Evolutionary conservation across 2,888 invertebrate genomes (phyloP).

Genomic region (Pocota personata): DNA sequence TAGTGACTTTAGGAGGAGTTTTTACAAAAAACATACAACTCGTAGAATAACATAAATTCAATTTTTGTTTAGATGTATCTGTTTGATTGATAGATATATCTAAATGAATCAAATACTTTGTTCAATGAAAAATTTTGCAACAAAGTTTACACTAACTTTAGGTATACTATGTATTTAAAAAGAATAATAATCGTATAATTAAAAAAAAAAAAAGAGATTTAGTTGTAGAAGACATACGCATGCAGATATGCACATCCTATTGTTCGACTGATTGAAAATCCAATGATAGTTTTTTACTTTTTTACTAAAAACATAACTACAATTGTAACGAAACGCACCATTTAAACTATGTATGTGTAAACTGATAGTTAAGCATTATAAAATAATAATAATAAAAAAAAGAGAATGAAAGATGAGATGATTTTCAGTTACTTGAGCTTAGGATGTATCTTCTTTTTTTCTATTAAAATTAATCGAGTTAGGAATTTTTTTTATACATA

Average conservation of each 20-base stretch:
- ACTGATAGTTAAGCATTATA: constrained; percentile 62
- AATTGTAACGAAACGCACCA: constrained; percentile 30
- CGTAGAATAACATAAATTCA: constrained; percentile 16
- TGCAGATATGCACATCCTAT: constrained; percentile 75
- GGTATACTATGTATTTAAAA: constrained; percentile 49
- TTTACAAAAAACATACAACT: constrained; percentile 8
- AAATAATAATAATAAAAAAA: constrained; percentile 25
- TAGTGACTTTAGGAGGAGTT: constrained; percentile 58
- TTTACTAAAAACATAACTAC: constrained; percentile 57
- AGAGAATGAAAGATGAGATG: constrained; percentile 23
- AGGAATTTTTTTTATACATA: constrained; percentile 29
- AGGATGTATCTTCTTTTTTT: constrained; percentile 46
- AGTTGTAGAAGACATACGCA: constrained; percentile 50
- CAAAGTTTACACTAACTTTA: constrained; percentile 46
- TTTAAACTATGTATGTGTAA: constrained; percentile 56
- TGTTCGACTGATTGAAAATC: constrained; percentile 82
- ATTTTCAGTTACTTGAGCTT: constrained; percentile 71
- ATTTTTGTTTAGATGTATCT: constrained; percentile 53
- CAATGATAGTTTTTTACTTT: constrained; percentile 73
- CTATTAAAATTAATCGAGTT: constrained; percentile 22
- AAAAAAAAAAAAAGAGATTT: constrained; percentile 17
- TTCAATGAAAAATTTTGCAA: constrained; percentile 11
- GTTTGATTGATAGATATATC: constrained; percentile 41
- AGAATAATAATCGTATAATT: constrained; percentile 23
- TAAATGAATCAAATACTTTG: constrained; percentile 45